Evolutionary conservation across 2,888 invertebrate species (phyloP).

Genomic region (Torymus aiolomorphi): DNA sequence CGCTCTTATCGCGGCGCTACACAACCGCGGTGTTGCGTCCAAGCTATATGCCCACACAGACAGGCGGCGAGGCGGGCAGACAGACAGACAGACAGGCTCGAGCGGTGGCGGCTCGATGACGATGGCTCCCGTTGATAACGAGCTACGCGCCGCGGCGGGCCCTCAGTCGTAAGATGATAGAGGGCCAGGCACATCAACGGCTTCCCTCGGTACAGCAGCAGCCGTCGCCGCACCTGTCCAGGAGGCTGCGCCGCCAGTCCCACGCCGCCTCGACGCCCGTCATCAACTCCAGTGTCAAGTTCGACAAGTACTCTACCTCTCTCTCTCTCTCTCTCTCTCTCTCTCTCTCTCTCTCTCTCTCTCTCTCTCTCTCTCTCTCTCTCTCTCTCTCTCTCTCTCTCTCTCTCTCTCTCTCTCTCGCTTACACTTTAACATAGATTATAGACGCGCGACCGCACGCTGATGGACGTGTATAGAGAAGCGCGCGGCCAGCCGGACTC

Average conservation of each 20-base stretch:
- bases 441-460: too few species aligned
- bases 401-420: too few species aligned
- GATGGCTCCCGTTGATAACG: slow-evolving; percentile 64
- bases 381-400: background rate
- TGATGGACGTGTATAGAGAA: too few species aligned
- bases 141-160: slow-evolving; percentile 60
- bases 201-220: slow-evolving; percentile 56
- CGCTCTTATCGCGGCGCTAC: too few species aligned
- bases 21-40: too few species aligned
- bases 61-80: too few species aligned
- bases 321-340: too few species aligned
- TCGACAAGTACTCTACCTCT: slow-evolving; percentile 39
- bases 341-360: too few species aligned
- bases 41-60: too few species aligned
- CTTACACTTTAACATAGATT: too few species aligned
- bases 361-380: background rate
- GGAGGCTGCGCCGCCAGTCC: too few species aligned
- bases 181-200: slow-evolving; percentile 64
- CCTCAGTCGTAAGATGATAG: slow-evolving; percentile 71
- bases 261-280: background rate
- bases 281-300: slow-evolving; percentile 27
- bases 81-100: too few species aligned
- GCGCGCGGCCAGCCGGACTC: background rate
- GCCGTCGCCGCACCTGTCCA: slow-evolving; percentile 29
- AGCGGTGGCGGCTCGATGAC: background rate